Evolutionary conservation across 2,888 invertebrate species (phyloP).

Genomic region (Xestobium rufovillosum): DNA sequence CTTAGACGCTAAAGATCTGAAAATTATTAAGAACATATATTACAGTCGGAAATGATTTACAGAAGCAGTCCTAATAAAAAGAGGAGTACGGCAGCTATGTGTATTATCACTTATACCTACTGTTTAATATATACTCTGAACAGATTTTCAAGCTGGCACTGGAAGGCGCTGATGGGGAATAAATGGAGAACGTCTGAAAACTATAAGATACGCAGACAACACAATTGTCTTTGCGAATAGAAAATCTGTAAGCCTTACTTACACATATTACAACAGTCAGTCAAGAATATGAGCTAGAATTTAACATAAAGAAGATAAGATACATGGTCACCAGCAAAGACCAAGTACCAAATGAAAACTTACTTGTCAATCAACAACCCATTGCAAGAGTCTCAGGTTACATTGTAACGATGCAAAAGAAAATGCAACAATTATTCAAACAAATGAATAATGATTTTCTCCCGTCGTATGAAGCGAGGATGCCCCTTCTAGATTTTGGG

Average conservation of each 20-base stretch:
- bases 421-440: too few relatives aligned
- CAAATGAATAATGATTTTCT: too few relatives aligned
- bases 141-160: too few relatives aligned
- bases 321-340: too few relatives aligned
- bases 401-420: too few relatives aligned
- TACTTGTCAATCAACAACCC: conserved; percentile 5
- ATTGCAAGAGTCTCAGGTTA: too few relatives aligned
- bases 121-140: conserved; percentile 5
- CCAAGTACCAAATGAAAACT: too few relatives aligned
- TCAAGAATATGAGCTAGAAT: background rate
- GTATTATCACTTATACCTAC: conserved; percentile 2
- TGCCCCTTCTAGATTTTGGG: too few relatives aligned
- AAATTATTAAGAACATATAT: too few relatives aligned
- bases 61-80: background rate
- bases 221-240: conserved; percentile 2
- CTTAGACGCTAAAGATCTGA: too few relatives aligned
- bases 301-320: conserved; percentile 4
- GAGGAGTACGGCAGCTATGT: conserved; percentile 2
- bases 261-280: background rate
- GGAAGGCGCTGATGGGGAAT: conserved; percentile 1
- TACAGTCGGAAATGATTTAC: too few relatives aligned
- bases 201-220: conserved; percentile 3
- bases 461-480: too few relatives aligned
- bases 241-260: background rate
- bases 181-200: background rate